Base-by-base conservation (phyloP, 2,888 invertebrate genomes). In the Idaea biselata region DNA sequence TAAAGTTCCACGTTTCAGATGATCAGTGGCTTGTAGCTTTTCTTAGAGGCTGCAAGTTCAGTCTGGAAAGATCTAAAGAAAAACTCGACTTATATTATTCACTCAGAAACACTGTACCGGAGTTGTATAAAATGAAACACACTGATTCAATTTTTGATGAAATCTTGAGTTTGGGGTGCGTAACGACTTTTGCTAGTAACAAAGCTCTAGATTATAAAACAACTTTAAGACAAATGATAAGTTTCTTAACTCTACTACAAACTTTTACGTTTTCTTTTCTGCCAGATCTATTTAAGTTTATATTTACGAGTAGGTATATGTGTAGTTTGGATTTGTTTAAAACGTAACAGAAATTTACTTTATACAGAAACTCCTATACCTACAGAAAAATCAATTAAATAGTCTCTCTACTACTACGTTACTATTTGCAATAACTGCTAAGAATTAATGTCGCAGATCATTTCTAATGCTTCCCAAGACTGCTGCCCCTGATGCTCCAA, bases 51-150 rank as follows among this genome's bases (percentile, higher is more conserved):
- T 94, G 94, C 73, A 94, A 94, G 76, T 94, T 89, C 78, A 94
- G 94, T 63, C 74, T 94, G 70, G 94, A 94, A 70, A 82, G 89
- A 58, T 86, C 93, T 2, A 94, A 94, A 73, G 87, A 93, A 64
- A 94, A 94, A 74, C 68, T 95, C n/a, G 94, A 95, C 73, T 83
- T 88, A 60, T 94, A 88, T 73, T 93, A 94, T 73, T 90, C 94
- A 0, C 71, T 94, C 68, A 85, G 87, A 59, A 81, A 87, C 0
- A 78, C 89, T 16, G 76, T 89, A 1, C 93, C 94, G 1, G 93
- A 94, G 70, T 79, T 93, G 68, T 93, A 65, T 55, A 62, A 55
- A 31, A 62, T 78, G 17, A 73, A 70, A 55, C 68, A 73, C 58
- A 70, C 72, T 55, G 72, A 78, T 54, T 60, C 70, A 5, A 67